Percentiles rank a stretch among this genome's conserved stretches.
Conservation (phyloP, 1,140 invertebrate genomes). For the Whitmania pigra region DNA sequence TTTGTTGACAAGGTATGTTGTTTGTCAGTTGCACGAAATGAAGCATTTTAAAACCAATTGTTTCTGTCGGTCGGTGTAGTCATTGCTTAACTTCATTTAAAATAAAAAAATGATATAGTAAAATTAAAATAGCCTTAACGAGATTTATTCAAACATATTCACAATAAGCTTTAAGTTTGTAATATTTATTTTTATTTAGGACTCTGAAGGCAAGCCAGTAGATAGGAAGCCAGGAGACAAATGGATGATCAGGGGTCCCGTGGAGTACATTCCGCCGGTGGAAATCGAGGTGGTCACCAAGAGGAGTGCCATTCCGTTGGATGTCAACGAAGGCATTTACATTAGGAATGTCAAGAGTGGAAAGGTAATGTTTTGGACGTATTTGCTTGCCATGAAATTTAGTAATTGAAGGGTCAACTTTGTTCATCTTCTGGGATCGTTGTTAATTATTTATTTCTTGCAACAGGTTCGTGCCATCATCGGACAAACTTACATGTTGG, state of each 20-base stretch:
- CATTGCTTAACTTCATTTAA: background rate
- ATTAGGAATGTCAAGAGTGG: constrained; percentile 47
- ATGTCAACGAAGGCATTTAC: constrained; percentile 50
- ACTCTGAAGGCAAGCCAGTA: constrained; percentile 26
- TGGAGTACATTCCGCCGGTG: constrained; percentile 46
- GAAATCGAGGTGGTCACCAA: constrained; percentile 46
- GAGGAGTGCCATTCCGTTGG: constrained; percentile 44
- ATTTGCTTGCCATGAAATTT: background rate
- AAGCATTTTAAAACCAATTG: background rate
- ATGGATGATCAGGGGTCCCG: constrained; percentile 48
- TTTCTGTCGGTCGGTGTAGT: background rate
- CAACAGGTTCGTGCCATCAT: constrained; percentile 41
- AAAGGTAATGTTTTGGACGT: constrained; percentile 32
- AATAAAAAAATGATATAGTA: no score
- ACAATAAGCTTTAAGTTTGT: no score
- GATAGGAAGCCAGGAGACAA: constrained; percentile 41
- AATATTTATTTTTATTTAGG: constrained; percentile 16
- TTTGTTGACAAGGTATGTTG: constrained; percentile 38
- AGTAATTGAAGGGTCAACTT: no score
- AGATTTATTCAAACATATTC: no score
- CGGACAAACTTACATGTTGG: constrained; percentile 48
- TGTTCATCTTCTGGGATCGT: no score
- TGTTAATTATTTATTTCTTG: constrained; percentile 26
- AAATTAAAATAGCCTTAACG: no score
- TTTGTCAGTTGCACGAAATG: background rate